A percentile compares a stretch with the other conserved stretches of the same genome.
These are phyloP conservation scores for Drosophila athabasca DNA, from an alignment of 1,140 invertebrate species.

Conservation along the genomic window DNA sequence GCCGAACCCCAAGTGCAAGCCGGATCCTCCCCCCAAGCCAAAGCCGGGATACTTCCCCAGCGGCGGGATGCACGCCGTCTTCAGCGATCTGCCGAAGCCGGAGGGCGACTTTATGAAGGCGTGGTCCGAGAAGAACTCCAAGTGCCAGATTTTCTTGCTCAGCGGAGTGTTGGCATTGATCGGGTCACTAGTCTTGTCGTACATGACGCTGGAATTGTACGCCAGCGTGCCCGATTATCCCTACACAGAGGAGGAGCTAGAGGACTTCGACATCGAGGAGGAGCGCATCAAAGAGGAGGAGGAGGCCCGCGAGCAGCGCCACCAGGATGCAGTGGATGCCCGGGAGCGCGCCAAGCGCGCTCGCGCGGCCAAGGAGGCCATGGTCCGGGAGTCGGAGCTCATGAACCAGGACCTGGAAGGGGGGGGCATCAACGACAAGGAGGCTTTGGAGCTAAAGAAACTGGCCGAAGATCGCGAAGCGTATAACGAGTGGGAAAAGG, in stretches of 20 bases:
- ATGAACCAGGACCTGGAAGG: constrained; percentile 66
- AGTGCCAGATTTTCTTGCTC: constrained; percentile 57
- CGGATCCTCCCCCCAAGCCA: neutral
- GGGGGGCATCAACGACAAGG: constrained; percentile 49
- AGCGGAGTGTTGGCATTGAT: constrained; percentile 35
- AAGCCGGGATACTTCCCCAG: constrained; percentile 58
- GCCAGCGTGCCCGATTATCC: constrained; percentile 54
- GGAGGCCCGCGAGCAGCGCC: constrained; percentile 44
- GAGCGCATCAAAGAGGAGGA: constrained; percentile 51
- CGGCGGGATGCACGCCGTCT: constrained; percentile 53
- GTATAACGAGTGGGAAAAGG: constrained; percentile 56
- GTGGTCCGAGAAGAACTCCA: constrained; percentile 56
- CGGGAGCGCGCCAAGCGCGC: constrained; percentile 54
- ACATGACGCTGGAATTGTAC: constrained; percentile 6
- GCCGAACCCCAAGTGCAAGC: constrained; percentile 9
- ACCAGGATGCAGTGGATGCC: constrained; percentile 46
- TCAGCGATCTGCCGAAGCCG: constrained; percentile 60
- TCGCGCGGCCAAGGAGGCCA: constrained; percentile 58
- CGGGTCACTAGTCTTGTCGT: constrained; percentile 9
- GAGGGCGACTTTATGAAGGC: constrained; percentile 52
- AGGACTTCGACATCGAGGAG: constrained; percentile 53
- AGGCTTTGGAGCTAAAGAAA: constrained; percentile 35
- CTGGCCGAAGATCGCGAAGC: constrained; percentile 50
- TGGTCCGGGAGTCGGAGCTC: constrained; percentile 61
- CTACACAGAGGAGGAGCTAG: constrained; percentile 62